These are phyloP conservation scores for Ptiloglossa arizonensis DNA, from an alignment of 1,140 invertebrate species.

Conservation along the genomic window DNA sequence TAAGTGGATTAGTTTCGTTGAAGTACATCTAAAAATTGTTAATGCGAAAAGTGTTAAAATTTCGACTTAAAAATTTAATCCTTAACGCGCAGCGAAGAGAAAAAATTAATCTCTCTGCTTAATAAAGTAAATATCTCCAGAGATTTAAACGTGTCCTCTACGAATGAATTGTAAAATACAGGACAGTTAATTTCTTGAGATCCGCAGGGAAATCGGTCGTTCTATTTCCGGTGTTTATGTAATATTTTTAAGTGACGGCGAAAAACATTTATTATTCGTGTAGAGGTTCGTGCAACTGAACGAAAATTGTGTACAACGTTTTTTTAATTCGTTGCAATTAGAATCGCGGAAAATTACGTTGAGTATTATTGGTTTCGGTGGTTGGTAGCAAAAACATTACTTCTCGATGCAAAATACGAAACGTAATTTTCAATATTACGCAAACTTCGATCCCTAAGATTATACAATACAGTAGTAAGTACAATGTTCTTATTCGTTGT, in stretches of 20 bases:
- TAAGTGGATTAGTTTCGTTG: neutral
- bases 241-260: constrained; percentile 22
- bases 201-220: constrained; percentile 38
- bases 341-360: too few relatives aligned
- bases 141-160: constrained; percentile 40
- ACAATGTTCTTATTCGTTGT: too few relatives aligned
- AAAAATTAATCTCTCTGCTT: constrained; percentile 5
- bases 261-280: constrained; percentile 22
- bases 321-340: too few relatives aligned
- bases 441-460: too few relatives aligned
- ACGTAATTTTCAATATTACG: too few relatives aligned
- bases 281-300: too few relatives aligned
- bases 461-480: too few relatives aligned
- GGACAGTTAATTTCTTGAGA: constrained; percentile 27
- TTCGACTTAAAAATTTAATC: neutral
- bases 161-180: constrained; percentile 37
- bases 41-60: neutral
- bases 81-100: neutral
- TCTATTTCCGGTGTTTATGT: constrained; percentile 29
- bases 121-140: constrained; percentile 31
- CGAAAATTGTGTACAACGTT: neutral
- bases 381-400: too few relatives aligned
- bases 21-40: neutral
- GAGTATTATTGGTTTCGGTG: too few relatives aligned
- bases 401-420: too few relatives aligned